Evolutionary conservation across 2,113 vertebrate species (phyloP).

Genomic region (Poecilia latipinna): DNA sequence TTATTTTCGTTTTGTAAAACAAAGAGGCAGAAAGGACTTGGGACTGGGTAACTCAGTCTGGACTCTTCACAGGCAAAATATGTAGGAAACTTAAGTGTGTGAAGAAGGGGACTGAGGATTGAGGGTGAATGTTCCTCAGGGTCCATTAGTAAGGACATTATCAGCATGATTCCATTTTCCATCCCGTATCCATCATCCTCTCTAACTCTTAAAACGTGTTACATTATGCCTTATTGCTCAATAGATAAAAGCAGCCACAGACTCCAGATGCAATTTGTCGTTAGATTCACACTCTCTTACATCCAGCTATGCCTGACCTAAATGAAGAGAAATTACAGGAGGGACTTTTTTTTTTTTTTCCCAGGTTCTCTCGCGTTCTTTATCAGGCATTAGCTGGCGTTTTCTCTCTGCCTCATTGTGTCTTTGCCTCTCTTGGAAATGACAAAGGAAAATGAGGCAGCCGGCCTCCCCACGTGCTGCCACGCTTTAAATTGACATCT

Average conservation of each 20-base stretch:
- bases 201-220: background rate
- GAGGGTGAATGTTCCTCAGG: background rate
- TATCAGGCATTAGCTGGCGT: conserved; percentile 28
- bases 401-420: conserved; percentile 29
- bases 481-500: conserved; percentile 72
- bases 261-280: conserved; percentile 62
- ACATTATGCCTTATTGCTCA: conserved; percentile 49
- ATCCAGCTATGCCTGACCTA: conserved; percentile 48
- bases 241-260: conserved; percentile 49
- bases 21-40: background rate
- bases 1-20: background rate
- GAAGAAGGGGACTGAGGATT: background rate
- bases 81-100: conserved; percentile 8
- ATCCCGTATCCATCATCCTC: background rate
- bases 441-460: conserved; percentile 68
- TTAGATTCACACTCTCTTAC: conserved; percentile 50
- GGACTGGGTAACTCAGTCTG: background rate
- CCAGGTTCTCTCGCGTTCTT: conserved; percentile 47
- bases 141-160: conserved; percentile 2
- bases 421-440: conserved; percentile 53
- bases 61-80: background rate
- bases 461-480: conserved; percentile 36
- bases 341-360: conserved; percentile 24
- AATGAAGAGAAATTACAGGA: conserved; percentile 70
- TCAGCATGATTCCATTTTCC: background rate